Percentiles rank a stretch among this genome's conserved stretches.
These are phyloP conservation scores for Danio tinwini DNA, from an alignment of 2,797 vertebrate genomes.

Conservation along the genomic window DNA sequence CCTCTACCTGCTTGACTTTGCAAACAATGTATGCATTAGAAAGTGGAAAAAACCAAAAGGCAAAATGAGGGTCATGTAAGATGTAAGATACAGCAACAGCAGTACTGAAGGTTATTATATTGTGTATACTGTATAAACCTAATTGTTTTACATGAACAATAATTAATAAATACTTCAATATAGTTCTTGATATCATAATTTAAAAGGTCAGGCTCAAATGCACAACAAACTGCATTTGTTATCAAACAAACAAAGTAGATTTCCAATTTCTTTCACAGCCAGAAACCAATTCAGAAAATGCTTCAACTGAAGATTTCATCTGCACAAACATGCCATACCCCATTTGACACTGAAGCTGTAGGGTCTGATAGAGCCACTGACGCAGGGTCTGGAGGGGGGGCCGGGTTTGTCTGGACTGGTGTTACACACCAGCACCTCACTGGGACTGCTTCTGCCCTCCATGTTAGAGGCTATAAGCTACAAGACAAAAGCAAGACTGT, in stretches of 20 bases:
- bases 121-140: not conserved
- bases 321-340: slow-evolving; percentile 78
- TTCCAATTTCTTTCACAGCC: slow-evolving; percentile 36
- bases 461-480: slow-evolving; percentile 94
- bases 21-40: slow-evolving; percentile 8
- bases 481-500: slow-evolving; percentile 36
- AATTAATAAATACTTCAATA: not conserved
- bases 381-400: slow-evolving; percentile 86
- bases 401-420: slow-evolving; percentile 96
- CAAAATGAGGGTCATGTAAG: not conserved
- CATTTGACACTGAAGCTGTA: slow-evolving; percentile 91
- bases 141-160: not conserved
- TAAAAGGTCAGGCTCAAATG: not conserved
- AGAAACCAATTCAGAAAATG: slow-evolving; percentile 26
- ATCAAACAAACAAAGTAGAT: slow-evolving; percentile 10
- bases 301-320: not conserved
- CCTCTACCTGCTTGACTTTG: not conserved
- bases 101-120: not conserved
- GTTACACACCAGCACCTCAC: slow-evolving; percentile 94
- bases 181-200: not conserved
- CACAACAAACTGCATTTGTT: not conserved
- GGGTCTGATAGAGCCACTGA: slow-evolving; percentile 83
- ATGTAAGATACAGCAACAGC: not conserved
- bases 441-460: slow-evolving; percentile 95
- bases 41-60: not conserved